These are phyloP conservation scores for Nematolebias whitei DNA, from an alignment of 2,113 vertebrate genomes.

Conservation along the genomic window DNA sequence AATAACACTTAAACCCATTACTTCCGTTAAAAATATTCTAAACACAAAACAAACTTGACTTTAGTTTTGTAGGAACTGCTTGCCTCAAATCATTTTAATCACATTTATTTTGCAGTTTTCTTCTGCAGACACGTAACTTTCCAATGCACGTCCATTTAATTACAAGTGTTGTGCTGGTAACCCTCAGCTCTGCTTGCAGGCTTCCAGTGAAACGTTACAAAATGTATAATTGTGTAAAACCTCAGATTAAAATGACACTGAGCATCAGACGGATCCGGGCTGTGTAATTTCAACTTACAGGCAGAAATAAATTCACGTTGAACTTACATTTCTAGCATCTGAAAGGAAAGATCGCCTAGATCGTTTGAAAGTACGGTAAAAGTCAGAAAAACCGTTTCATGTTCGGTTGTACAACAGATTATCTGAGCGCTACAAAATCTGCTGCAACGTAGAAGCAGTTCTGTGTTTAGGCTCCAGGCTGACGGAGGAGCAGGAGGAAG, in stretches of 20 bases:
- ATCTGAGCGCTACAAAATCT: background rate
- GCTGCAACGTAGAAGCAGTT: background rate
- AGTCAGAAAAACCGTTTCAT: background rate
- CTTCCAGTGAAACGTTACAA: background rate
- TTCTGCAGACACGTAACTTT: background rate
- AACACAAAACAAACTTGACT: background rate
- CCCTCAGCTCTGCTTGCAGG: background rate
- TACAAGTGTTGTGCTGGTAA: background rate
- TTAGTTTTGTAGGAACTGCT: no score
- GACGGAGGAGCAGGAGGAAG: background rate
- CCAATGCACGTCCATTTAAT: constrained; percentile 2
- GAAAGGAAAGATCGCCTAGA: background rate
- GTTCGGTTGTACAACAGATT: no score
- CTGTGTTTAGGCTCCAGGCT: no score
- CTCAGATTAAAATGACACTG: constrained; percentile 6
- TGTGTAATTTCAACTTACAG: background rate
- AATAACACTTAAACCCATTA: background rate
- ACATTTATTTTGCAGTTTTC: background rate
- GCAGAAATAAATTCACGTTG: background rate
- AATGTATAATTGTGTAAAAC: constrained; percentile 3
- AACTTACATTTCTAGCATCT: constrained; percentile 4
- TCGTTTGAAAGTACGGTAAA: background rate
- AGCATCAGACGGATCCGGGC: background rate
- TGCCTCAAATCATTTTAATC: background rate
- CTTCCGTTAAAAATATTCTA: background rate